These are phyloP conservation scores for Gila orcuttii DNA, from an alignment of 2,113 vertebrate genomes.

Conservation along the genomic window DNA sequence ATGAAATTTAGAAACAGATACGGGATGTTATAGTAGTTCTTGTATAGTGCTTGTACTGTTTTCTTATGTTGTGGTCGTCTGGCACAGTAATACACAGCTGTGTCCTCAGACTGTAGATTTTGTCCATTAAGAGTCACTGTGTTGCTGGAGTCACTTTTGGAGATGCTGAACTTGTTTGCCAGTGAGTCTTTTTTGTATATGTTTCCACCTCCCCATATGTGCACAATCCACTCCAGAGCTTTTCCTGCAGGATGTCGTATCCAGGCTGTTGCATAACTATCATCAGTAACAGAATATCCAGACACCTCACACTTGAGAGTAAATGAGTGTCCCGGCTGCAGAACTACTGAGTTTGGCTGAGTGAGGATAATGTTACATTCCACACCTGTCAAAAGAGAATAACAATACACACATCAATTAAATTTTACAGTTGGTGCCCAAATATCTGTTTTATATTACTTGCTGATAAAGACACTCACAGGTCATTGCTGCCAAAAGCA, in stretches of 20 bases:
- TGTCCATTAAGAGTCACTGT: conserved; percentile 15
- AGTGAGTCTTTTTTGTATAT: neutral
- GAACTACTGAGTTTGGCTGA: neutral
- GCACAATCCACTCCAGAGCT: conserved; percentile 49
- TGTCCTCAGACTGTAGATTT: conserved; percentile 28
- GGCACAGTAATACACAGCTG: conserved; percentile 42
- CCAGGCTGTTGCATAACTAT: conserved; percentile 5
- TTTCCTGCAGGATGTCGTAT: conserved; percentile 5
- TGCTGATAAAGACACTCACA: neutral
- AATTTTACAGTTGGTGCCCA: neutral
- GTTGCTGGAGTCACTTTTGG: no score
- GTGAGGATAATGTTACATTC: neutral
- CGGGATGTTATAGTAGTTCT: neutral
- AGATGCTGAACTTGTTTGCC: no score
- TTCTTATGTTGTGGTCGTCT: neutral
- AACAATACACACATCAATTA: neutral
- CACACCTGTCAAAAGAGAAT: conserved; percentile 26
- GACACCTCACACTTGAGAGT: conserved; percentile 32
- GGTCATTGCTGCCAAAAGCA: conserved; percentile 4
- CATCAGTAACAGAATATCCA: conserved; percentile 32
- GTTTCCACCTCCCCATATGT: neutral
- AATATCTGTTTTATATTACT: neutral
- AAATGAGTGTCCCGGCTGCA: conserved; percentile 7
- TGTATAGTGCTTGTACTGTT: neutral
- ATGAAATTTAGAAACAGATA: neutral